Base-by-base conservation (phyloP, 2,888 invertebrate genomes). In the Torymus texanus region DNA sequence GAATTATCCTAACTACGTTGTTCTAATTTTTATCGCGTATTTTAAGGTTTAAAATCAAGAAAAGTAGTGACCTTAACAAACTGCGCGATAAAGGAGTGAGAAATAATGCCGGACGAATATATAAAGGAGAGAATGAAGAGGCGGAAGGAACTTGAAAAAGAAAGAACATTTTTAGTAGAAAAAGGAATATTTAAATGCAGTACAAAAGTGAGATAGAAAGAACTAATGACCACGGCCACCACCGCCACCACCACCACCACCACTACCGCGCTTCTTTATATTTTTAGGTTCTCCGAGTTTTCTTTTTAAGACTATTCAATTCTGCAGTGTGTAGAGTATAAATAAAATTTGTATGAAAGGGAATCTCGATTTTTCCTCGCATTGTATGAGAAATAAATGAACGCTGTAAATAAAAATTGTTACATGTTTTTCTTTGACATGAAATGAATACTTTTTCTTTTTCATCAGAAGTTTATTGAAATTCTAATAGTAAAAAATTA, bases 181-280 rank as follows among this genome's bases (percentile, higher is more conserved):
- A 70, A 76, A 68, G 21, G 63, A 59, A 56, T 70, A 70, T 63
- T 70, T 76, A 70, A 63, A 63, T 63, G 50, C n/a, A 50, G 59
- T 56, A 71, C 58, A 70, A 77, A 65, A 77, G 58, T 71, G 65
- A 77, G 70, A 71, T 71, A 71, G 58, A 71, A 50, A 58, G 55
- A 77, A 77, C 63, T 71, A 71, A 72, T 63, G 66, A 75, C 66
- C 74, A 21, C 74, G 18, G n/a, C 56, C 50, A 14, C 29, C 29
- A 3, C 5, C 29, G 29, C 29, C n/a, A 51, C 41, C 65, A 51
- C 61, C n/a, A 24, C 29, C 29, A 5, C 5, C 29, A 5, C 29
- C n/a, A 51, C 41, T 56, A 51, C 61, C n/a, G 53, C 50, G 53
- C 50, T 61, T 53, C 67, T 61, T 51, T 74, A 74, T 65, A 74